phyloP scores from a whole-genome alignment of 2,113 vertebrate species.

The Phalacrocorax carbo region DNA sequence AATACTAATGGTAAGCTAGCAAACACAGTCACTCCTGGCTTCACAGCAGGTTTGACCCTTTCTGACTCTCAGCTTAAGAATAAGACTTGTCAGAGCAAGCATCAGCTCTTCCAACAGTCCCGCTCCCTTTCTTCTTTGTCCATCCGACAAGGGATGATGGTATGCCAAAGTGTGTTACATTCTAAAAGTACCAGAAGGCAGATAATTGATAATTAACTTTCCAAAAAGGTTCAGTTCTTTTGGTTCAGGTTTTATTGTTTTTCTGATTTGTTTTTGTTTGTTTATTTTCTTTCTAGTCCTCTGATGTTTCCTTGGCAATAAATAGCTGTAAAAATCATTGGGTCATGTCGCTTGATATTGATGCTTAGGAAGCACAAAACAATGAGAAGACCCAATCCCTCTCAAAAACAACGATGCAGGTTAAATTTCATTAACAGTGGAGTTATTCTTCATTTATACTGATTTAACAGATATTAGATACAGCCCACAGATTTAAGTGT shows the following conservation, averaged over 20 bases:
- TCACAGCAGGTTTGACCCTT: not conserved
- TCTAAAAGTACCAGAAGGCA: not conserved
- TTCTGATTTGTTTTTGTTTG: not conserved
- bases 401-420: not conserved
- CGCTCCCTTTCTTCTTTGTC: not conserved
- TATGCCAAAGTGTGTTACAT: not conserved
- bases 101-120: not conserved
- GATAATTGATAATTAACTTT: not conserved
- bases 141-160: not conserved
- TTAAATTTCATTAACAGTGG: slow-evolving; percentile 19
- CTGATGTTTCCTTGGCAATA: not conserved
- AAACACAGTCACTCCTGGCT: not conserved
- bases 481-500: slow-evolving; percentile 4
- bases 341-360: not conserved
- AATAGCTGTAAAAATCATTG: not conserved
- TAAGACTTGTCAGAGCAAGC: not conserved
- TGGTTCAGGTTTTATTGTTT: not conserved
- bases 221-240: not conserved
- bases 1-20: not conserved
- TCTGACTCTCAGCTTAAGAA: not conserved
- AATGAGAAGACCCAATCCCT: not conserved
- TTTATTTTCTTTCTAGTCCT: not conserved
- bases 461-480: slow-evolving; percentile 26
- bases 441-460: slow-evolving; percentile 34
- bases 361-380: not conserved